phyloP scores from a whole-genome alignment of 2,797 vertebrate species.

The Heterohyrax brucei region DNA sequence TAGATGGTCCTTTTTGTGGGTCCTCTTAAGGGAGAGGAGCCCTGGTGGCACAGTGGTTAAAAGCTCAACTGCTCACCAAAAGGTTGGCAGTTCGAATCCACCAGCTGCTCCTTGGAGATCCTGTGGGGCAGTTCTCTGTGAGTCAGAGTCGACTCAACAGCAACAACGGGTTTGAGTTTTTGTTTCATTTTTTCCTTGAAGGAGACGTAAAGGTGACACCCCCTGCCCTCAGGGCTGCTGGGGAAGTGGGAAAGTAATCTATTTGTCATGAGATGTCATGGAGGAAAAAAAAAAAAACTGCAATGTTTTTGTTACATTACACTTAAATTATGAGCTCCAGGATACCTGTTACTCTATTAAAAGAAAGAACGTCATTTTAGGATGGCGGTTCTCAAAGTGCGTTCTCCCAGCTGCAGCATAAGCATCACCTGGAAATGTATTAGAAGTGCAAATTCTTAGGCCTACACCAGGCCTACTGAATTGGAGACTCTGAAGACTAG shows the following conservation, averaged over 20 bases:
- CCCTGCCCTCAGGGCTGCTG: slow-evolving; percentile 47
- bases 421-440: slow-evolving; percentile 11
- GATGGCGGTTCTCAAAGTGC: slow-evolving; percentile 50
- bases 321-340: slow-evolving; percentile 60
- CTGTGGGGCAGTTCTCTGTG: too few species aligned
- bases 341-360: slow-evolving; percentile 63
- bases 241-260: slow-evolving; percentile 63
- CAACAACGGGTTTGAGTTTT: too few species aligned
- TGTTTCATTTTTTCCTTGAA: background rate
- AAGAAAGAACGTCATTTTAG: slow-evolving; percentile 49
- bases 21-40: background rate
- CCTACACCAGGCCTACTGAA: background rate
- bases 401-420: background rate
- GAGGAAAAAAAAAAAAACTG: background rate
- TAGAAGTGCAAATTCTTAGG: background rate
- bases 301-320: background rate
- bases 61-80: too few species aligned
- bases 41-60: too few species aligned
- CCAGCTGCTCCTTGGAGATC: too few species aligned
- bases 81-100: too few species aligned
- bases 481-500: slow-evolving; percentile 2
- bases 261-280: slow-evolving; percentile 30
- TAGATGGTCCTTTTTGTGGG: slow-evolving; percentile 11
- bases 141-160: too few species aligned
- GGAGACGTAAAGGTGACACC: background rate